Evolutionary conservation across 2,797 vertebrate genomes (phyloP).

Genomic region (Siniperca scherzeri): DNA sequence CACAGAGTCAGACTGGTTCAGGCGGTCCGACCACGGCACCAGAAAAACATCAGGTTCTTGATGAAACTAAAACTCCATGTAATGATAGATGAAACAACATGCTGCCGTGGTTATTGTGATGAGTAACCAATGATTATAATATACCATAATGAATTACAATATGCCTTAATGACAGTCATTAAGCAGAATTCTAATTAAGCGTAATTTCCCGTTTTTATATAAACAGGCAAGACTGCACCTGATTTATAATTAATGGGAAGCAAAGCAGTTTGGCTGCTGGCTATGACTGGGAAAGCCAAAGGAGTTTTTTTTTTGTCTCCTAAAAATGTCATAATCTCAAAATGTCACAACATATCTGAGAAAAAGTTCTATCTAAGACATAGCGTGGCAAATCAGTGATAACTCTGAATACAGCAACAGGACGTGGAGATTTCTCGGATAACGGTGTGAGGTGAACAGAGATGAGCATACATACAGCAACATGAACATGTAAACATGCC

Average conservation of each 20-base stretch:
- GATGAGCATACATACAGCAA: constrained; percentile 12
- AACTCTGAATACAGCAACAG: neutral
- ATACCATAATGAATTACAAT: constrained; percentile 69
- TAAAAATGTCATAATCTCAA: constrained; percentile 24
- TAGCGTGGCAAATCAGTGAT: constrained; percentile 9
- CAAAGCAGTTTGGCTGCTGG: constrained; percentile 44
- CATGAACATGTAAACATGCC: constrained; percentile 43
- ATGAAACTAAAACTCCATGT: constrained; percentile 51
- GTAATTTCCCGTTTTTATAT: constrained; percentile 63
- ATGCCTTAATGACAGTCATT: constrained; percentile 64
- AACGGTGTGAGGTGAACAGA: neutral
- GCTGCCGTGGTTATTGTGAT: constrained; percentile 52
- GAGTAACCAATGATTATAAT: constrained; percentile 52
- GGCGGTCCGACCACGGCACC: constrained; percentile 37
- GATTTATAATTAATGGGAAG: constrained; percentile 58
- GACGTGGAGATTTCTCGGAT: neutral
- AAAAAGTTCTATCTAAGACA: constrained; percentile 7
- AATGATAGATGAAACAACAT: constrained; percentile 62
- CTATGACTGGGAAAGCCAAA: constrained; percentile 9
- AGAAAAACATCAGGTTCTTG: constrained; percentile 43
- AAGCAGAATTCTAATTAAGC: constrained; percentile 64
- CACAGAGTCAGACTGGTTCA: constrained; percentile 7
- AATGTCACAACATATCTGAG: constrained; percentile 22
- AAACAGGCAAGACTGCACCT: constrained; percentile 64
- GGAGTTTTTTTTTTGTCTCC: neutral